Evolutionary conservation across 2,888 invertebrate species (phyloP), one percentile per base, ranked within the genome.

Genomic region (Meghimatium bilineatum): DNA sequence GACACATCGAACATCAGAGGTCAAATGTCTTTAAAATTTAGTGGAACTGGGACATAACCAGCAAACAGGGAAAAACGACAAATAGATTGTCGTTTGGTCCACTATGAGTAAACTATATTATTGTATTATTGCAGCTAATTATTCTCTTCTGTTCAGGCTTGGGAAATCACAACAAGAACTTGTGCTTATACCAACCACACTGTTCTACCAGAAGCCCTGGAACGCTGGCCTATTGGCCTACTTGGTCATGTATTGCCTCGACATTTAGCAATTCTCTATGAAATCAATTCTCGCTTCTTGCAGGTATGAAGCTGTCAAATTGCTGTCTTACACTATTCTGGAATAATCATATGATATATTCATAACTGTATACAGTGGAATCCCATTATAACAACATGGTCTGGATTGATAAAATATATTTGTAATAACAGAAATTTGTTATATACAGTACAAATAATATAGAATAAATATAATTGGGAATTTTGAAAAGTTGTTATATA

Each of bases 131-230:
- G 3, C 29, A 36, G 69, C 36, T 20, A 34, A 34, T 38, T 69
- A 20, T 34, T 69, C 6, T 75, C 32, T 38, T 36, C n/a, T 10
- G 49, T 91, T 1, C 87, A 96, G 94, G 99, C 99, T 10, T 99
- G 98, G 98, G 95, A 96, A 0, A 95, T 99, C 36, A 97, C 97
- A 0, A 95, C 95, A 8, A 95, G 95, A 89, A 96, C 97, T 56
- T 99, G 98, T 93, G 99, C 98, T 14, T 99, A 99, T 95, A 99
- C 99, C 85, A 99, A 99, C 94, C 99, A 99, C 94, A 99, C 99
- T 0, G 98, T 99, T 34, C 95, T 99, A 86, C 99, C 99, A 0
- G 99, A 99, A 94, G 99, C 99, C 26, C 94, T 99, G 90, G 99
- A 99, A 94, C 95, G 98, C 88, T 96, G 86, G 96, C 96, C 86